Conservation (phyloP, 1,140 invertebrate species). For the Habropoda laboriosa region DNA sequence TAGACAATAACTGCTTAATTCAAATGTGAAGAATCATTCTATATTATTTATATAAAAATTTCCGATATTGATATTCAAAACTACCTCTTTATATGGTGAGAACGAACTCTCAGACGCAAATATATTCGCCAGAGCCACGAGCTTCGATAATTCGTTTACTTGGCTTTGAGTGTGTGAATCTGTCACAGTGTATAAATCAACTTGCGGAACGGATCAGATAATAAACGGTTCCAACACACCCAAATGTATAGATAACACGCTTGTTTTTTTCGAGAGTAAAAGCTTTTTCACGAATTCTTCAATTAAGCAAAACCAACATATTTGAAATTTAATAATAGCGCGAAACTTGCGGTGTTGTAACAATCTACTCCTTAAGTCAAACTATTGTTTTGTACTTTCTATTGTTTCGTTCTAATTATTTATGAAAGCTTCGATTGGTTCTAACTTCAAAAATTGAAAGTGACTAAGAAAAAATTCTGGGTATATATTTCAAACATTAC, state of each 20-base stretch:
- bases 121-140: constrained; percentile 9
- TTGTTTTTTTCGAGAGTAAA: constrained; percentile 6
- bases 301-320: neutral
- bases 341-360: neutral
- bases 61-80: constrained; percentile 8
- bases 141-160: constrained; percentile 35
- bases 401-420: constrained; percentile 13
- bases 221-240: neutral
- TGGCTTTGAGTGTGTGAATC: constrained; percentile 2
- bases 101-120: constrained; percentile 17
- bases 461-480: neutral
- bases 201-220: neutral
- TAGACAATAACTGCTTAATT: neutral
- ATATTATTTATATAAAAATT: neutral
- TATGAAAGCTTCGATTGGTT: neutral
- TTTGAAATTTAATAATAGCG: constrained; percentile 39
- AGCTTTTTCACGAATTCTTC: neutral
- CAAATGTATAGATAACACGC: neutral
- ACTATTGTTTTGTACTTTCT: constrained; percentile 10
- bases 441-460: constrained; percentile 5
- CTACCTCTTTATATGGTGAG: constrained; percentile 21
- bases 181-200: constrained; percentile 20
- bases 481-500: neutral
- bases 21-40: neutral
- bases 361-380: neutral